phyloP scores from a whole-genome alignment of 2,888 invertebrate genomes.

The Crocallis elinguaria region DNA sequence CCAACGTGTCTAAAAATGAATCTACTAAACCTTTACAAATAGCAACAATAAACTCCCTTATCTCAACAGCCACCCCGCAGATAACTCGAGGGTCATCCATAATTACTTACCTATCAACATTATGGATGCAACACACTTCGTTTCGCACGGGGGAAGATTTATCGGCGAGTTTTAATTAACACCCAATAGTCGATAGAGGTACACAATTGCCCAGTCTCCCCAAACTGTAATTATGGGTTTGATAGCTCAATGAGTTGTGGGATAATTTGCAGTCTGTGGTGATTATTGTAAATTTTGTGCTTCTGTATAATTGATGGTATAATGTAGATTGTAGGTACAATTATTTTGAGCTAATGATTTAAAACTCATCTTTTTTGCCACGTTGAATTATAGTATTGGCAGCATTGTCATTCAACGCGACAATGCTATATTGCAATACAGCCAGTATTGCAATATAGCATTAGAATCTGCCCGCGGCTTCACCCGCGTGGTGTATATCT shows the following conservation, averaged over 20 bases:
- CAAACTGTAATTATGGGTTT: conserved; percentile 49
- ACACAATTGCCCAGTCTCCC: conserved; percentile 44
- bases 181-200: conserved; percentile 60
- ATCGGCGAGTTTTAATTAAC: conserved; percentile 74
- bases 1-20: background rate
- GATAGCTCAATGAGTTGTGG: conserved; percentile 54
- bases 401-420: too few relatives aligned
- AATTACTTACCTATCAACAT: conserved; percentile 54
- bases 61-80: conserved; percentile 43
- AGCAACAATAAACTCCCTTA: conserved; percentile 33
- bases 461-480: too few relatives aligned
- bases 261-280: conserved; percentile 18
- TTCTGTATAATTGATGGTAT: background rate
- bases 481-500: too few relatives aligned
- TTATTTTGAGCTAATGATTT: too few relatives aligned
- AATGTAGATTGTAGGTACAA: too few relatives aligned
- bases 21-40: background rate
- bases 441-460: too few relatives aligned
- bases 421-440: too few relatives aligned
- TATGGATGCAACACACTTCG: conserved; percentile 54
- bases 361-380: too few relatives aligned
- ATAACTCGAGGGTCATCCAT: conserved; percentile 55
- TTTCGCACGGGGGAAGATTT: conserved; percentile 77
- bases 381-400: too few relatives aligned
- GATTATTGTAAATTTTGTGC: conserved; percentile 1